Base-by-base conservation (phyloP, 2,113 vertebrate genomes). In the Bujurquina vittata region DNA sequence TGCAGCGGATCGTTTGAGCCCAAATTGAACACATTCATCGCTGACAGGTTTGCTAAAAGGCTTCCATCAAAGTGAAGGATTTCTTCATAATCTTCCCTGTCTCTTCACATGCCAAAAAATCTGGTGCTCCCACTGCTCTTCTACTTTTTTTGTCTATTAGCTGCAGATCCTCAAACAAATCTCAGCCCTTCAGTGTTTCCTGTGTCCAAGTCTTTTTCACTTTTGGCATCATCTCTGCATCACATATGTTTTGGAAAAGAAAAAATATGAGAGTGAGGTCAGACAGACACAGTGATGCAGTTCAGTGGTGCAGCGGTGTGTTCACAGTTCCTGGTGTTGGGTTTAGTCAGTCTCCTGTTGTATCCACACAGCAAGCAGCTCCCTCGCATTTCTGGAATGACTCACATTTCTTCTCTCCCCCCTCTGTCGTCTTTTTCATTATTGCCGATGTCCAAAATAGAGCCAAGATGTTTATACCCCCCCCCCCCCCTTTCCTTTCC, bases 331-430 rank as follows among this genome's bases (percentile, higher is more conserved):
- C 88, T 23, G 67, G 80, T 91, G 63, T 79, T 91, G 90, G 87
- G 86, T 91, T 94, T 84, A 87, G 87, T 88, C 88, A 89, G 72
- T 83, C 87, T 91, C 75, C 80, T 65, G 79, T 90, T 88, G 89
- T 89, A 90, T 95, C 87, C 93, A 80, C 89, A 23, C 80, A 83
- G 93, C 87, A 80, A 95, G 88, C 93, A 92, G 95, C 95, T 96
- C 95, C 95, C 85, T 85, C 93, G 84, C 95, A 96, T 96, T 96
- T 94, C 95, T 97, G 92, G 95, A 95, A 95, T 96, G 95, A 94
- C 95, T 96, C 83, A 88, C 94, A 96, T 96, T 95, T 96, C 95
- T 96, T 76, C 84, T 84, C 89, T 94, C 77, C 56, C 56, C 93
- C 55, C 35, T 54, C n/a, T 20, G 26, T 80, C 74, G 17, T 43